phyloP scores from a whole-genome alignment of 2,888 invertebrate species.

The Hetaerina titia region DNA sequence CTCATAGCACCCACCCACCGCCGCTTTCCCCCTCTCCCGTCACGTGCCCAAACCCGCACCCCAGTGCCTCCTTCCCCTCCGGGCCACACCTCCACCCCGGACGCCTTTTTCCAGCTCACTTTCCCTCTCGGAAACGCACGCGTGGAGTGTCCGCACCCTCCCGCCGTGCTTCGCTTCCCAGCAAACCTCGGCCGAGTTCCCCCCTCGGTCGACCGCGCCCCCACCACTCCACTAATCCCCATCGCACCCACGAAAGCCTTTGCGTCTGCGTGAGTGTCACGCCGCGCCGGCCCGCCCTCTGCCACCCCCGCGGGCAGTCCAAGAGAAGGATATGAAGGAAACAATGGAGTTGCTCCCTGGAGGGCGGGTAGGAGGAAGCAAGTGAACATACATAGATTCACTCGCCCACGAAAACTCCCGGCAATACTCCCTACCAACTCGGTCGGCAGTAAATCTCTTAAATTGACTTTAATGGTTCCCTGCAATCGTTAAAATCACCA shows the following conservation, averaged over 20 bases:
- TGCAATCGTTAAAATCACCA: background rate
- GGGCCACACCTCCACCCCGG: background rate
- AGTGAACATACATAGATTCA: background rate
- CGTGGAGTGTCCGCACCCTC: background rate
- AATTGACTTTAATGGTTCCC: background rate
- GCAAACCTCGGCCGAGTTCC: background rate
- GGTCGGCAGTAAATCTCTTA: background rate
- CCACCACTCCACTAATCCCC: background rate
- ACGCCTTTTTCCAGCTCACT: background rate
- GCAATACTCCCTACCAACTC: background rate
- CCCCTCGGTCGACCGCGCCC: background rate
- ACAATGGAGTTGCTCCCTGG: background rate
- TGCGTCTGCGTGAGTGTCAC: background rate
- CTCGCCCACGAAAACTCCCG: background rate
- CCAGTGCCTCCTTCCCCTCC: background rate
- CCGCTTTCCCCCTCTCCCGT: background rate
- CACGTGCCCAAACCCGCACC: background rate
- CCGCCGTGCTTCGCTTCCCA: background rate
- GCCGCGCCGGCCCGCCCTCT: no score
- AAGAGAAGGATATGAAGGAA: background rate
- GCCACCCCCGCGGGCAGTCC: background rate
- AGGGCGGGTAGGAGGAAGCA: background rate
- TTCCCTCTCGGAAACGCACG: background rate
- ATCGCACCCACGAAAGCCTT: background rate
- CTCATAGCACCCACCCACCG: background rate